A percentile compares a stretch with the other conserved stretches of the same genome.
These are phyloP conservation scores for Melanocharis versteri DNA, from an alignment of 2,113 vertebrate genomes.

Conservation along the genomic window DNA sequence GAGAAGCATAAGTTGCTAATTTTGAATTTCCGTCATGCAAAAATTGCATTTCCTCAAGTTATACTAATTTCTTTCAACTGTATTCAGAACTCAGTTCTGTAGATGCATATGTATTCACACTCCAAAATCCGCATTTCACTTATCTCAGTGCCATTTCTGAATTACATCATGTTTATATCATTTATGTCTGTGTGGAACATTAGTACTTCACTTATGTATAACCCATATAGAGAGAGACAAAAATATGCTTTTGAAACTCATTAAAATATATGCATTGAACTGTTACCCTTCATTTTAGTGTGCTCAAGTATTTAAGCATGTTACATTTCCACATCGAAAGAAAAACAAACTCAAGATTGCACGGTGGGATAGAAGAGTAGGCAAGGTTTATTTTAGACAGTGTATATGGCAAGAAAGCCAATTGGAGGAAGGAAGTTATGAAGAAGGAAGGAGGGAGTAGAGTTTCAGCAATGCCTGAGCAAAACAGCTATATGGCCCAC, in stretches of 20 bases:
- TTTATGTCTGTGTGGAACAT: neutral
- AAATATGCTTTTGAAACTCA: neutral
- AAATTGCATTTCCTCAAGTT: neutral
- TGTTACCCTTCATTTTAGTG: neutral
- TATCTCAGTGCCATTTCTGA: neutral
- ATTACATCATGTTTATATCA: neutral
- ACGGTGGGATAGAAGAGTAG: neutral
- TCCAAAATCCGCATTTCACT: neutral
- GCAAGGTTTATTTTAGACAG: neutral
- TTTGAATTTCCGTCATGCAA: neutral
- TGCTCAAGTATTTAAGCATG: neutral
- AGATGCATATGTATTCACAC: neutral
- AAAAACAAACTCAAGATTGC: accelerated
- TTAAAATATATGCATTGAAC: neutral
- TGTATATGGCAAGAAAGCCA: neutral
- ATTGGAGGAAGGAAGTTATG: neutral
- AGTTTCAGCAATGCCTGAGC: neutral
- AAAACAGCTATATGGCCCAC: neutral
- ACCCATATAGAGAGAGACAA: neutral
- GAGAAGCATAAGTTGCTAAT: neutral
- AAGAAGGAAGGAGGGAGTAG: neutral
- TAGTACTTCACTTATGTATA: neutral
- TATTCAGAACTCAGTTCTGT: neutral
- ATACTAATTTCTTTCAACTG: neutral
- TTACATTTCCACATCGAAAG: neutral